Percentiles rank a stretch among this genome's conserved stretches.
These are phyloP conservation scores for Aulostomus chinensis DNA, from an alignment of 2,797 vertebrate species.

Conservation along the genomic window DNA sequence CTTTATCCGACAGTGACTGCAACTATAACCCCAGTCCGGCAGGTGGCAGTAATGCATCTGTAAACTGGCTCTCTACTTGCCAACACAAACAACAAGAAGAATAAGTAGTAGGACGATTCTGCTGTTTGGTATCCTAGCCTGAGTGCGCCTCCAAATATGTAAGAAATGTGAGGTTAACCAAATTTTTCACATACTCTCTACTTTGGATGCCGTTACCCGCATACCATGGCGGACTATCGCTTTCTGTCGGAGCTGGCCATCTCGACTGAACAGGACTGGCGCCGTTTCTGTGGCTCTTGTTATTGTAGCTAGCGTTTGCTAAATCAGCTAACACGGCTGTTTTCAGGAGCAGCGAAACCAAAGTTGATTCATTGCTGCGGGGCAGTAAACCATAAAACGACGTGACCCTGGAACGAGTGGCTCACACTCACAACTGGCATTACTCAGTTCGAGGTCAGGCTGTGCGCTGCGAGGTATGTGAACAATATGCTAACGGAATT, in stretches of 20 bases:
- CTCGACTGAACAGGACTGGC: conserved; percentile 8
- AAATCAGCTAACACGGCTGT: conserved; percentile 39
- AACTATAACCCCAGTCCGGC: conserved; percentile 2
- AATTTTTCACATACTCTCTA: background rate
- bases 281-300: conserved; percentile 35
- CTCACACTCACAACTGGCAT: background rate
- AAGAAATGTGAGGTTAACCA: conserved; percentile 24
- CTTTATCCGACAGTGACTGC: no score
- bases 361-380: conserved; percentile 47
- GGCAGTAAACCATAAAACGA: conserved; percentile 36
- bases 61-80: background rate
- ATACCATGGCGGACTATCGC: conserved; percentile 38
- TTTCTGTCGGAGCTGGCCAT: background rate
- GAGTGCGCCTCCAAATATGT: conserved; percentile 48
- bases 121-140: conserved; percentile 26
- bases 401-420: conserved; percentile 31
- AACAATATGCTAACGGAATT: conserved; percentile 1
- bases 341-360: conserved; percentile 30
- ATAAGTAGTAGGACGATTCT: conserved; percentile 32
- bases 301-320: conserved; percentile 62
- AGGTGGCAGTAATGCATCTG: conserved; percentile 2
- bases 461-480: background rate
- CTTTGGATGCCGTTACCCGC: background rate
- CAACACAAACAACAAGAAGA: conserved; percentile 28
- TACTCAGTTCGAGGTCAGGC: background rate